These are phyloP conservation scores for Galeopterus variegatus DNA, from an alignment of 2,113 vertebrate species.

Conservation along the genomic window DNA sequence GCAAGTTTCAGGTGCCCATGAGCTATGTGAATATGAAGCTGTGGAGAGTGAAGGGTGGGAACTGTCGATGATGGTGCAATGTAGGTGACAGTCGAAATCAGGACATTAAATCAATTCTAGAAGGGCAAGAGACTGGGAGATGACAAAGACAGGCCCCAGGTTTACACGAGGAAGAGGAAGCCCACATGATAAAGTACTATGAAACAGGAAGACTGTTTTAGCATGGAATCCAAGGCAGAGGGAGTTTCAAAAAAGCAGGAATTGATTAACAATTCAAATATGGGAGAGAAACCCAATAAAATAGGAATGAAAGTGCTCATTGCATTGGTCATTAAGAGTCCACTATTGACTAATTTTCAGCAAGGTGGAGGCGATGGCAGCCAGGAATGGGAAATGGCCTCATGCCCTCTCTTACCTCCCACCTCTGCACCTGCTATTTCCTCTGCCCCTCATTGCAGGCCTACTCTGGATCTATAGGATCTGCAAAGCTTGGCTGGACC, in stretches of 20 bases:
- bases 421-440: not conserved
- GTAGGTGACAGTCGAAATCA: rapidly evolving
- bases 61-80: rapidly evolving
- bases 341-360: not conserved
- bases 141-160: not conserved
- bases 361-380: not conserved
- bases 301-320: not conserved
- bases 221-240: not conserved
- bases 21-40: not conserved
- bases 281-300: not conserved
- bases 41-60: rapidly evolving
- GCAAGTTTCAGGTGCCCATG: not conserved
- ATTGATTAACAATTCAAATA: not conserved
- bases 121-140: not conserved
- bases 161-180: not conserved
- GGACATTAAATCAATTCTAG: not conserved
- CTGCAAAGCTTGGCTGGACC: not conserved
- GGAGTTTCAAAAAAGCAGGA: not conserved
- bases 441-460: not conserved
- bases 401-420: not conserved
- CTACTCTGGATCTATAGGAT: not conserved
- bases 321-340: too few relatives aligned
- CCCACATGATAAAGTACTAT: rapidly evolving
- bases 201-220: not conserved
- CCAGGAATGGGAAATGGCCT: not conserved